Evolutionary conservation across 2,113 vertebrate species (phyloP).

Genomic region (Pituophis catenifer): DNA sequence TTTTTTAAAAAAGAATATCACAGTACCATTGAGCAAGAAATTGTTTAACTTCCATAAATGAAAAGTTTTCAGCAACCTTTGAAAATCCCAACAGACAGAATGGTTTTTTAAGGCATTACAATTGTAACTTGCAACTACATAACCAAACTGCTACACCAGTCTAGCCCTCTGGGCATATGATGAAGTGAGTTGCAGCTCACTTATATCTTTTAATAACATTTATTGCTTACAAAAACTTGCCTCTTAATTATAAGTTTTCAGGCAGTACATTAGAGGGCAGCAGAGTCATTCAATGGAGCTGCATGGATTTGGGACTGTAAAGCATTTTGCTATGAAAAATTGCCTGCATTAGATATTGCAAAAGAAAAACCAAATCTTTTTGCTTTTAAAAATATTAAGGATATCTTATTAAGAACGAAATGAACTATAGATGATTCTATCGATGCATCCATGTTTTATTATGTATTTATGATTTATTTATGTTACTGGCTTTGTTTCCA

Average conservation of each 20-base stretch:
- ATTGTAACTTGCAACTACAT: background rate
- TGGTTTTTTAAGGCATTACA: background rate
- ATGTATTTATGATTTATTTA: background rate
- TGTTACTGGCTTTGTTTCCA: background rate
- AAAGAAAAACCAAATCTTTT: background rate
- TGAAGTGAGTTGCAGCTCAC: background rate
- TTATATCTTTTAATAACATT: background rate
- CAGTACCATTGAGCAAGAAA: background rate
- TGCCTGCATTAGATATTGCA: background rate
- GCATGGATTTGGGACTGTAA: background rate
- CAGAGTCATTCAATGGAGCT: constrained; percentile 1
- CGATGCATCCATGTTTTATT: background rate
- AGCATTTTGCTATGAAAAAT: background rate
- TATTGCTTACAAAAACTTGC: background rate
- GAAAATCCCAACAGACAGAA: background rate
- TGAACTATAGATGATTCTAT: background rate
- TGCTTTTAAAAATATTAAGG: background rate
- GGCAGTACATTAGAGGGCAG: constrained; percentile 53
- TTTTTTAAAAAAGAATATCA: background rate
- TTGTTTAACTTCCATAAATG: background rate
- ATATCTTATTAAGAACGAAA: background rate
- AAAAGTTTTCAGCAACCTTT: background rate
- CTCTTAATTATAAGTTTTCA: background rate
- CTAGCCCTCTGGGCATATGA: background rate
- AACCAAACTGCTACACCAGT: background rate